Base-by-base conservation (phyloP, 2,888 invertebrate genomes). In the Temnothorax ravouxi region DNA sequence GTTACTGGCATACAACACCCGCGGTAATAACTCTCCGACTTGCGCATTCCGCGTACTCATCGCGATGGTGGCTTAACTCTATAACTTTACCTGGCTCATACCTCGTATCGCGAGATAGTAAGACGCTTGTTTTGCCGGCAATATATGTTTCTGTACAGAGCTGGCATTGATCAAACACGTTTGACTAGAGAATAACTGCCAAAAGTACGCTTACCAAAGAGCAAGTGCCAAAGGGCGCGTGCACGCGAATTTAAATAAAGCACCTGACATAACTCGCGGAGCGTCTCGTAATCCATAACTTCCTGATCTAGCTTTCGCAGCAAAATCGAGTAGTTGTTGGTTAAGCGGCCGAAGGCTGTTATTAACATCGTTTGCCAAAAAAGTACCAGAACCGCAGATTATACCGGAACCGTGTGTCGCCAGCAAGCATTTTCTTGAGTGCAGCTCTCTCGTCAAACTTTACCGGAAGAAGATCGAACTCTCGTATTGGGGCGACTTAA, bases 1-100 rank as follows among this genome's bases (percentile, higher is more conserved):
- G 86, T 83, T 88, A 86, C 83, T 79, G 80, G 86, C 85, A 83
- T 87, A 87, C 88, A 90, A 90, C 89, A 86, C 88, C 83, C 79
- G 4, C 29, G 88, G 86, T 86, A 90, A 90, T 90, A 89, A 90
- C 88, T 89, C 87, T 79, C 34, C 59, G 83, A 59, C 50, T 38
- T n/a, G 52, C 83, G 83, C 88, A 84, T 80, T 76, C 74, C 84
- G 89, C 83, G 86, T 88, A 85, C 81, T 85, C 89, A 89, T 86
- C 50, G 82, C 47, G 41, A 67, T 47, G 11, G 18, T 29, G 50
- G 59, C 59, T 59, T 47, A 66, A 54, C 71, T 59, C 47, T 50
- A n/a, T n/a, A 80, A 79, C 47, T 44, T 38, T 18, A 18, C 18
- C 47, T n/a, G 44, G 25, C 18, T 47, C 67, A 41, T 72, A 38